Conservation (phyloP, 2,888 invertebrate species). For the Ochropleura plecta region DNA sequence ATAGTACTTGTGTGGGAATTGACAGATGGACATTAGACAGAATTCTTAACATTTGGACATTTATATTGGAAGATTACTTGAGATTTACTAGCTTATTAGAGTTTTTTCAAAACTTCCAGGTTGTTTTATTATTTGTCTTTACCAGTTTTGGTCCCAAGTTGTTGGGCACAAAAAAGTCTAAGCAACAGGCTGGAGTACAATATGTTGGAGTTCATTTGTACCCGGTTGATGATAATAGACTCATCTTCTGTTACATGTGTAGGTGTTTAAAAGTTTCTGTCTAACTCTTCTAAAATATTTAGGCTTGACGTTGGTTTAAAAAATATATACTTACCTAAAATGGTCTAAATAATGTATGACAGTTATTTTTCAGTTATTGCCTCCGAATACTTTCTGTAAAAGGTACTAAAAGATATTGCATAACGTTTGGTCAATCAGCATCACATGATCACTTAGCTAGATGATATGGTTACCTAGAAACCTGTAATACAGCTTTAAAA, state of each 20-base stretch:
- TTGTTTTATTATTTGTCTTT: too few relatives aligned
- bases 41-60: not conserved
- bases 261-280: too few relatives aligned
- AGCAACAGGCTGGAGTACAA: too few relatives aligned
- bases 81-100: not conserved
- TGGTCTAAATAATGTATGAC: too few relatives aligned
- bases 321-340: not conserved
- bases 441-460: conserved; percentile 6
- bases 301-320: not conserved
- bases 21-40: not conserved
- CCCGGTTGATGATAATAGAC: too few relatives aligned
- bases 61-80: not conserved
- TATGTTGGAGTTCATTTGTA: too few relatives aligned
- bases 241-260: too few relatives aligned
- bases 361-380: too few relatives aligned
- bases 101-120: too few relatives aligned
- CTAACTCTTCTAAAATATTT: too few relatives aligned
- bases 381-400: conserved; percentile 4
- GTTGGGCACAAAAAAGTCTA: too few relatives aligned
- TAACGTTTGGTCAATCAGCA: conserved; percentile 11
- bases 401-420: not conserved
- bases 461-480: conserved; percentile 18
- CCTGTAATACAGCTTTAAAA: conserved; percentile 25
- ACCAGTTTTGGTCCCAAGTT: too few relatives aligned
- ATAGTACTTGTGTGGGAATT: conserved; percentile 24